Conservation (phyloP, 2,888 invertebrate genomes). For the Campoletis raptor region DNA sequence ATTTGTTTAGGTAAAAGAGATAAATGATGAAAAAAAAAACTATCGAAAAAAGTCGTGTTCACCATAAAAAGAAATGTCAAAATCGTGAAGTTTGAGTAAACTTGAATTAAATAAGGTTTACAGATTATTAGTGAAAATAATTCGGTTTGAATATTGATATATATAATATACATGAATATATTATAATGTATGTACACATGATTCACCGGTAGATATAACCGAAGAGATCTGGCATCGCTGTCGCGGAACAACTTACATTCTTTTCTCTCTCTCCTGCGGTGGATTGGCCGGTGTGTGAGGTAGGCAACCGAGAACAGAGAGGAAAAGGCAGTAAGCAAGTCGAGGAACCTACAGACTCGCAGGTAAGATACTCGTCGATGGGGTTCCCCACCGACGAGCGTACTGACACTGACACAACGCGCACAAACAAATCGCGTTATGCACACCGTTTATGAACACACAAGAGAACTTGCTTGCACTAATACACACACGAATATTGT, state of each 20-base stretch:
- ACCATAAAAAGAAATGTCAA: not conserved
- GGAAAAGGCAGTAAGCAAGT: conserved; percentile 21
- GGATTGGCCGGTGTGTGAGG: conserved; percentile 54
- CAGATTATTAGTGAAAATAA: not conserved
- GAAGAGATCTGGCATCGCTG: conserved; percentile 76
- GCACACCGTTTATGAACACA: conserved; percentile 19
- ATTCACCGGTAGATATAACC: conserved; percentile 65
- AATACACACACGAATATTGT: conserved; percentile 3
- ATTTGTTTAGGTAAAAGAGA: too few species aligned
- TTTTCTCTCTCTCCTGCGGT: conserved; percentile 66
- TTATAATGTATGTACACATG: conserved; percentile 25
- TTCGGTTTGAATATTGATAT: not conserved
- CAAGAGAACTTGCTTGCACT: not conserved
- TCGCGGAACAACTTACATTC: conserved; percentile 73
- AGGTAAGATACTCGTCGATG: conserved; percentile 36
- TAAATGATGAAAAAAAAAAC: too few species aligned
- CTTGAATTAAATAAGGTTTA: not conserved
- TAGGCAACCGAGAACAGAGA: conserved; percentile 49
- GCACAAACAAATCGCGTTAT: conserved; percentile 45
- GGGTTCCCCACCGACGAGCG: conserved; percentile 26
- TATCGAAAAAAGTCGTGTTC: too few species aligned
- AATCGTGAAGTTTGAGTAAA: not conserved
- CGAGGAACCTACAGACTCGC: conserved; percentile 35
- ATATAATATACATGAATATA: not conserved
- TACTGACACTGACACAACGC: conserved; percentile 26